These are phyloP conservation scores for Eulemur rufifrons DNA, from an alignment of 2,113 vertebrate genomes.

Conservation along the genomic window DNA sequence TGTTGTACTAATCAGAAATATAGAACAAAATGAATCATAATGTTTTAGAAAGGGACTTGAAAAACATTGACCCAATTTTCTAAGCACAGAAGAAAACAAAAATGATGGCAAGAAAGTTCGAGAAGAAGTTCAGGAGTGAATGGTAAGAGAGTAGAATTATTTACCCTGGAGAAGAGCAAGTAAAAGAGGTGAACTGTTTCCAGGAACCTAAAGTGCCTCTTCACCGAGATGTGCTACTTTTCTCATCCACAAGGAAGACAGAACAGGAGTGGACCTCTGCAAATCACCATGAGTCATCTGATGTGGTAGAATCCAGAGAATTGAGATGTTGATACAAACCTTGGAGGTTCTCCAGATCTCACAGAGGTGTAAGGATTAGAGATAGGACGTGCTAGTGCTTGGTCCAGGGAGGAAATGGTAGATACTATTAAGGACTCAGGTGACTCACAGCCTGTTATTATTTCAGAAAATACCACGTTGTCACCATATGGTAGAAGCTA, in stretches of 20 bases:
- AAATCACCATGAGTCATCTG: neutral
- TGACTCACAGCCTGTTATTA: neutral
- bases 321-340: accelerated
- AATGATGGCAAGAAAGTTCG: conserved; percentile 24
- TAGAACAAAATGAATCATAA: conserved; percentile 56
- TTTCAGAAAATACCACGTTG: neutral
- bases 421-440: neutral
- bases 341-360: neutral
- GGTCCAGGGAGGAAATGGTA: neutral
- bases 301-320: neutral
- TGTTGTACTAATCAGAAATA: conserved; percentile 57
- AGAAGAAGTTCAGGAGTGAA: conserved; percentile 12
- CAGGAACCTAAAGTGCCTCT: neutral
- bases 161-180: neutral
- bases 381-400: neutral
- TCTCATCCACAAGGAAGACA: neutral
- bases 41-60: conserved; percentile 44
- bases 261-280: neutral
- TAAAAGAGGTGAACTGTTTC: neutral
- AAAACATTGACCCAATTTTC: conserved; percentile 29
- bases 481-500: neutral
- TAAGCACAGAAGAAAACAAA: conserved; percentile 44
- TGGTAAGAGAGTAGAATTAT: neutral
- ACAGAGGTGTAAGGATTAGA: neutral
- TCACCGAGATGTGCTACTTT: conserved; percentile 22